Evolutionary conservation across 2,113 vertebrate genomes (phyloP), one percentile per base, ranked within the genome.

Genomic region (Oceanites oceanicus): DNA sequence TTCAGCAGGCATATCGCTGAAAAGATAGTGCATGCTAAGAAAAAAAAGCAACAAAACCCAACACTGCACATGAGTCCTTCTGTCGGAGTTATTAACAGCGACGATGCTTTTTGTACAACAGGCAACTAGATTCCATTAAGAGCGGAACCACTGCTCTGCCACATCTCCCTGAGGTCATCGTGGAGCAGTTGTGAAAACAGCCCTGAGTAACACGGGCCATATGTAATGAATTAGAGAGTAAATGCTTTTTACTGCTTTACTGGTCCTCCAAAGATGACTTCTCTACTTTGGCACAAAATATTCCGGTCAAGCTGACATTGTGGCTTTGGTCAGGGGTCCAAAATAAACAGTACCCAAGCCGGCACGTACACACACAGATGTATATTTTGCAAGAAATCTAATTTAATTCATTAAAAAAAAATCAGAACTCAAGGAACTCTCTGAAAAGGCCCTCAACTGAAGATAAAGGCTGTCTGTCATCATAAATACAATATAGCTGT

Each of bases 381-480:
- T 2, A 3, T 36, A 36, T 82, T 87, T 78, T 90, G 76, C 42
- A 95, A 86, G 32, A 74, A 87, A 68, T 86, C 66, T 81, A 29
- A 30, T 52, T 76, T 84, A 90, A 47, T 87, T 87, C 1, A 67
- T 89, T 17, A 49, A 86, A 71, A 62, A 44, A 66, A 49, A n/a
- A 40, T 27, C 59, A 52, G 21, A 62, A 61, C 63, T 86, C 16
- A 9, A 65, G 71, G 40, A 83, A 76, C n/a, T 71, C 62, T 91
- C 52, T 90, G 58, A 62, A 80, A 80, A 93, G 72, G 47, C n/a
- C 49, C 34, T 74, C 40, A 62, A 18, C 45, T 70, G 75, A 80
- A 95, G 88, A 68, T 34, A 77, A 77, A 93, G 67, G 49, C 89
- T 94, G 77, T 58, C 96, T 95, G 76, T 88, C 95, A 96, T 86